Percentiles rank a stretch among this genome's conserved stretches.
Evolutionary conservation across 1,140 invertebrate genomes (phyloP).

Genomic region (Magallana ariakensis): DNA sequence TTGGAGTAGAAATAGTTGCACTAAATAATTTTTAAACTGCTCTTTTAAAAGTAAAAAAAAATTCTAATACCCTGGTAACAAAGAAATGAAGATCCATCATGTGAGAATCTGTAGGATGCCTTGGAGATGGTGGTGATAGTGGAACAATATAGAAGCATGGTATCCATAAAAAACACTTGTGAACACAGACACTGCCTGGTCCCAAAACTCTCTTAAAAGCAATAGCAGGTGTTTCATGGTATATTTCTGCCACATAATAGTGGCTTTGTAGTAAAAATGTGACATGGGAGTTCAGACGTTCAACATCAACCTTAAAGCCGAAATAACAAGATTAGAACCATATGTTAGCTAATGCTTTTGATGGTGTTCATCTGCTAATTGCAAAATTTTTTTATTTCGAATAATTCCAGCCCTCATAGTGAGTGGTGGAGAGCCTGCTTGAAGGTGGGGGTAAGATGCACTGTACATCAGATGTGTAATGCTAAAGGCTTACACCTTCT

Average conservation of each 20-base stretch:
- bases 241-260: slow-evolving; percentile 14
- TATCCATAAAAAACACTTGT: neutral
- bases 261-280: slow-evolving; percentile 9
- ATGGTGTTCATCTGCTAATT: slow-evolving; percentile 34
- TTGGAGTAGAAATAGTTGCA: neutral
- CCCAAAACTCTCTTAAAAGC: neutral
- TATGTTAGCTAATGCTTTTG: slow-evolving; percentile 23
- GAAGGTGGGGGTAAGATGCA: slow-evolving; percentile 18
- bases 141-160: neutral
- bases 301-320: slow-evolving; percentile 19
- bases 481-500: neutral
- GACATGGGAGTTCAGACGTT: slow-evolving; percentile 21
- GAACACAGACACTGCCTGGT: neutral
- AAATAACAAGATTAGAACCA: slow-evolving; percentile 15
- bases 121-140: too few relatives aligned
- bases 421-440: neutral
- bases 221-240: slow-evolving; percentile 2
- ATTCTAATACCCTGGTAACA: too few relatives aligned
- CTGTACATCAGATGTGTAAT: neutral
- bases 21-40: neutral
- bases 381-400: slow-evolving; percentile 32
- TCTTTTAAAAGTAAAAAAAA: neutral
- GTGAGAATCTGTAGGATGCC: too few relatives aligned
- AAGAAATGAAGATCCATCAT: too few relatives aligned
- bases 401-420: slow-evolving; percentile 16